phyloP scores from a whole-genome alignment of 1,140 invertebrate genomes.

The Brachionus rubens region DNA sequence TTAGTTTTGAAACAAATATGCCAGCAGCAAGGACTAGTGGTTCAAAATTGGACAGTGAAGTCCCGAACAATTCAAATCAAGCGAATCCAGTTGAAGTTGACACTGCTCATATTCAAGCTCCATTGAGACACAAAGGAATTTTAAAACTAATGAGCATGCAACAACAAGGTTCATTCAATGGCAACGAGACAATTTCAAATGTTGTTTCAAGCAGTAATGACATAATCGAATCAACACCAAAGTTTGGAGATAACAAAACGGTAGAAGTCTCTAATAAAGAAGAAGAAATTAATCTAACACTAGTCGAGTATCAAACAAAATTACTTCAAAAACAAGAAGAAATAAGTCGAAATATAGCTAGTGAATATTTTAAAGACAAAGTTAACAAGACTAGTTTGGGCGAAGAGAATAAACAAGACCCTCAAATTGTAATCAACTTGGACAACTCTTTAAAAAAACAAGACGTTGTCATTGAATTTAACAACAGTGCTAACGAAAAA shows the following conservation, averaged over 20 bases:
- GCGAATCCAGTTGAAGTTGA: not conserved
- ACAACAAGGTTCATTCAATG: slow-evolving; percentile 24
- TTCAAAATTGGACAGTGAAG: slow-evolving; percentile 16
- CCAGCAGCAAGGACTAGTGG: not conserved
- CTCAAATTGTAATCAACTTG: not conserved
- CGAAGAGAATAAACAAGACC: not conserved
- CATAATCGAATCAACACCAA: slow-evolving; percentile 32
- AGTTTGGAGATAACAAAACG: slow-evolving; percentile 20
- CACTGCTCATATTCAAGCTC: not conserved
- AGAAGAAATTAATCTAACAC: not conserved
- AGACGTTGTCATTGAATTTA: slow-evolving; percentile 6
- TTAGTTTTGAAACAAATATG: slow-evolving; percentile 13
- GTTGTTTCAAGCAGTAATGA: not conserved
- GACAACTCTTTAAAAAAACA: not conserved
- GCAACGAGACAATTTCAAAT: slow-evolving; percentile 7
- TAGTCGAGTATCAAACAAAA: not conserved
- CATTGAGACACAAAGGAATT: not conserved
- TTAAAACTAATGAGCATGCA: not conserved
- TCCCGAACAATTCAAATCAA: not conserved
- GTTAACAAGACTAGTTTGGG: not conserved
- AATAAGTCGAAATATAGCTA: not conserved
- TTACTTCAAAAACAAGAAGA: not conserved
- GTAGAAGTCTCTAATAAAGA: not conserved
- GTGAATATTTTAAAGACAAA: slow-evolving; percentile 36
- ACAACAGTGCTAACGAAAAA: not conserved